Base-by-base conservation (phyloP, 2,888 invertebrate species). In the Chymomyza fuscimana region DNA sequence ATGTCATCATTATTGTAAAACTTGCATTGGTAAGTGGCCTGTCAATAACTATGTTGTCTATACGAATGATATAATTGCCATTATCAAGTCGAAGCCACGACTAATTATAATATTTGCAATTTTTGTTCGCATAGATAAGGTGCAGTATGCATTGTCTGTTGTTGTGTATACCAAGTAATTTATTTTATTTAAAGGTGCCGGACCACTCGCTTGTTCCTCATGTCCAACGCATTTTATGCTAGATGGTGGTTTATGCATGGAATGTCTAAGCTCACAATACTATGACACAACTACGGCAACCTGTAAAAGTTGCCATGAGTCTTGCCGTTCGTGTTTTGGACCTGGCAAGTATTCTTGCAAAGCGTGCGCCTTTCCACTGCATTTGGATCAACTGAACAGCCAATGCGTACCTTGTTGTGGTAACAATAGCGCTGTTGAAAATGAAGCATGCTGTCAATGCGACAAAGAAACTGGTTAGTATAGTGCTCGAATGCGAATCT, bases 1-100 rank as follows among this genome's bases (percentile, higher is more conserved):
- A 91, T 97, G 97, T 92, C 97, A 97, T 92, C 96, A 96, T 91
- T 96, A 96, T 89, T 97, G 97, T 91, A 95, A 95, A 78, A 96
- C 96, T 82, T 97, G 97, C 91, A 95, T 95, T 90, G 97, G 97
- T 94, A 91, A 89, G 89, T 32, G 85, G 46, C 2, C 5, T 2
- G 10, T 9, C 6, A 10, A 29, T 12, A 29, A 3, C 52, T 16
- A 56, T 25, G 25, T 19, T 25, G 25, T 19, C 19, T 56, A 32
- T 32, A 32, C 5, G 32, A 32, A 32, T 19, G 19, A 19, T 19
- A 1, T 19, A 19, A 19, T 19, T 19, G 19, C 19, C 19, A 19
- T 19, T 19, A 19, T 19, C 32, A 32, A 32, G 32, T 32, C 32
- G 32, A 19, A 19, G 19, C 19, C 2, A 19, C 2, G 19, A 19